Conservation (phyloP, 92 coral and sea anemone species). For the Phenganax stokvisi region DNA sequence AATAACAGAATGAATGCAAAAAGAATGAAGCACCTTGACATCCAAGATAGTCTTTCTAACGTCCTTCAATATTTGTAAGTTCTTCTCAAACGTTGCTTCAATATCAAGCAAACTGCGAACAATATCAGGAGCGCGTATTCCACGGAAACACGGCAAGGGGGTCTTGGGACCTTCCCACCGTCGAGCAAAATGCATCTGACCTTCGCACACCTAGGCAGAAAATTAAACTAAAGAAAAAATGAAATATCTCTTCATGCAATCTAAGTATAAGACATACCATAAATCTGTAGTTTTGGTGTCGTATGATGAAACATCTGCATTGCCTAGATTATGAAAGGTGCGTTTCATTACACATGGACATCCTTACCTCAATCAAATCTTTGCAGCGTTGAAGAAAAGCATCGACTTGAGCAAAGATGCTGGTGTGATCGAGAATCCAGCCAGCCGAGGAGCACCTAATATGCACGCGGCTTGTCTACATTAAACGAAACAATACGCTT, state of each 20-base stretch:
- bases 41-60: slow-evolving; percentile 93
- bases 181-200: slow-evolving; percentile 98
- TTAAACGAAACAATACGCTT: background rate
- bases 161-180: slow-evolving; percentile 86
- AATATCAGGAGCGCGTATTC: slow-evolving; percentile 87
- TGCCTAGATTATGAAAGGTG: background rate
- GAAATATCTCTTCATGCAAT: too few relatives aligned
- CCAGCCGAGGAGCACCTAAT: slow-evolving; percentile 65
- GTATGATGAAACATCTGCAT: background rate
- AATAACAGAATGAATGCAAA: too few relatives aligned
- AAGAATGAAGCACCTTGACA: slow-evolving; percentile 66
- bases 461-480: slow-evolving; percentile 88
- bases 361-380: slow-evolving; percentile 83
- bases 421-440: slow-evolving; percentile 95
- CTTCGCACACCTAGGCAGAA: slow-evolving; percentile 80
- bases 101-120: slow-evolving; percentile 90
- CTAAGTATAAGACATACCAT: too few relatives aligned
- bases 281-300: background rate
- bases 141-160: slow-evolving; percentile 95
- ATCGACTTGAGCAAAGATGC: slow-evolving; percentile 98
- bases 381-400: slow-evolving; percentile 98
- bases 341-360: background rate
- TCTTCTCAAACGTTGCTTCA: slow-evolving; percentile 97
- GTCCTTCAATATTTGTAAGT: slow-evolving; percentile 84
- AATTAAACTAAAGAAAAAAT: background rate